Evolutionary conservation across 2,888 invertebrate genomes (phyloP).

Genomic region (Drosophila villosipedis): DNA sequence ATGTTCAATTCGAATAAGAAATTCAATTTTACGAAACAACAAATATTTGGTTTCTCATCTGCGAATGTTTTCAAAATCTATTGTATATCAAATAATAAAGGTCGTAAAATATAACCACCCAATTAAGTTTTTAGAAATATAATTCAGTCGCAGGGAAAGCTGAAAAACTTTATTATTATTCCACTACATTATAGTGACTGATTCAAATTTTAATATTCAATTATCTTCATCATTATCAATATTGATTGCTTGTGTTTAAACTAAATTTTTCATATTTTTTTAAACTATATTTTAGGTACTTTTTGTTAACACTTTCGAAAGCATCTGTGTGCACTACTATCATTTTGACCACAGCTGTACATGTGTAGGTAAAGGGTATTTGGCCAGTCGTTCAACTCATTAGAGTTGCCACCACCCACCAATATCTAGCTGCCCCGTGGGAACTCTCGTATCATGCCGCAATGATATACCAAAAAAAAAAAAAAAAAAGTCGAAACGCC

Average conservation of each 20-base stretch:
- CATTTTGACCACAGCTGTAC: not conserved
- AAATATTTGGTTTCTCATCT: not conserved
- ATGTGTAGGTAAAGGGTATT: conserved; percentile 4
- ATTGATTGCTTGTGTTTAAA: not conserved
- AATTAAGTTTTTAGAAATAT: not conserved
- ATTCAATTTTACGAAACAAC: not conserved
- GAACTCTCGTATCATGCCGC: conserved; percentile 46
- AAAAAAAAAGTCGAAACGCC: conserved; percentile 35
- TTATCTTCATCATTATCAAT: not conserved
- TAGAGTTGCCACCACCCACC: not conserved
- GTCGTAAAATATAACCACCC: not conserved
- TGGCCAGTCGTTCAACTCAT: conserved; percentile 11
- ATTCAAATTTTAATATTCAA: too few relatives aligned
- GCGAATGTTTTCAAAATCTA: not conserved
- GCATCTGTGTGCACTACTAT: not conserved
- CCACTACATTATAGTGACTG: not conserved
- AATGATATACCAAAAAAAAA: conserved; percentile 46
- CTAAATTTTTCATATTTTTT: not conserved
- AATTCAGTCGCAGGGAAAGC: not conserved
- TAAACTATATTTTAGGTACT: not conserved
- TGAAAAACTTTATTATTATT: not conserved
- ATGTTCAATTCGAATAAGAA: not conserved
- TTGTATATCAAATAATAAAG: not conserved
- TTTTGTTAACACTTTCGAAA: not conserved
- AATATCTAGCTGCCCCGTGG: conserved; percentile 9